Evolutionary conservation across 2,888 invertebrate species (phyloP), one percentile per base, ranked within the genome.

Genomic region (Drosophila trichaetosa): DNA sequence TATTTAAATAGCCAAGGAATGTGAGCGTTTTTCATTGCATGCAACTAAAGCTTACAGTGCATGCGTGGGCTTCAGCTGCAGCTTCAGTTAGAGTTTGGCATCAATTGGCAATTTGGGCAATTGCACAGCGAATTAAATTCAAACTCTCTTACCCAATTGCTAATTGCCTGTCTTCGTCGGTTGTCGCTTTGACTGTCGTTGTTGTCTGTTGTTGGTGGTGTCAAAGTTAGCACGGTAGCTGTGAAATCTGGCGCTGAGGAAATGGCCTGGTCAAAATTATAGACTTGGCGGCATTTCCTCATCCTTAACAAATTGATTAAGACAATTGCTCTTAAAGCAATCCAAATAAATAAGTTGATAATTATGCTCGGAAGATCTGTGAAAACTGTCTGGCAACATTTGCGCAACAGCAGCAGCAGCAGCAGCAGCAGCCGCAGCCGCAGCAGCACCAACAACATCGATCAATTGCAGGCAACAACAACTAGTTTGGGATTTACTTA

Each of bases 141-240:
- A 62, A 69, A 53, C 49, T 62, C 77, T 79, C 80, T 79, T 79
- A 79, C 79, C 77, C 80, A 79, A 80, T 58, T 56, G 77, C 65
- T 80, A 73, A 79, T 77, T 80, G 80, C 38, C 80, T 76, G 80
- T 76, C 73, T 75, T 66, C 75, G 71, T 74, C 52, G 64, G 56
- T 58, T 76, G 70, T 57, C 58, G 48, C 51, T 21, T 65, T 57
- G 53, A 34, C 61, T 49, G 54, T 42, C 46, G 62, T 18, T 21
- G 36, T 48, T 60, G 67, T 16, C 64, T 64, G 76, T 60, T 77
- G 87, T 72, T 62, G 83, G 78, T 84, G 83, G 85, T 85, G 85
- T 88, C 85, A 85, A 88, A 85, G 88, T 86, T 88, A 85, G 83
- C 85, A 85, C 85, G 88, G 85, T 85, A 85, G 85, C 85, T 85